Evolutionary conservation across 2,888 invertebrate genomes (phyloP).

Genomic region (Trilocha varians): DNA sequence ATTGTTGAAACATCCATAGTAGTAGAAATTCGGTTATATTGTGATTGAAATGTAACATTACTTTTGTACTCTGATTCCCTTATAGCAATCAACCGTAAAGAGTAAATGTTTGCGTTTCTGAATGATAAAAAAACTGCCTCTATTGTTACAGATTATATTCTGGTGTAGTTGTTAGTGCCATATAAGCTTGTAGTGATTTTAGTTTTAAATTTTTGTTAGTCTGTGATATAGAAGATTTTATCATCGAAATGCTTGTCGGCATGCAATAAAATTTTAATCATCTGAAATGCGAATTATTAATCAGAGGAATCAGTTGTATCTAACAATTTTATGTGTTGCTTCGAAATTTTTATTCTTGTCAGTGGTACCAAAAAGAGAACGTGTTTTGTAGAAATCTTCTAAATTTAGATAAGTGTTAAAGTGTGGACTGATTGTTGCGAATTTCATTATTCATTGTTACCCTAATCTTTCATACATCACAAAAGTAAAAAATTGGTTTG

Average conservation of each 20-base stretch:
- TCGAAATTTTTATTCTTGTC: no score
- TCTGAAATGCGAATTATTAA: background rate
- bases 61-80: slow-evolving; percentile 18
- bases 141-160: slow-evolving; percentile 38
- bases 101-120: slow-evolving; percentile 7
- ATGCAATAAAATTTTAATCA: slow-evolving; percentile 35
- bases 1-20: slow-evolving; percentile 52
- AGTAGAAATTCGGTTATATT: slow-evolving; percentile 61
- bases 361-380: no score
- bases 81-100: slow-evolving; percentile 4
- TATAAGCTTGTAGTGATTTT: slow-evolving; percentile 54
- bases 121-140: slow-evolving; percentile 40
- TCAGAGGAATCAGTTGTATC: background rate
- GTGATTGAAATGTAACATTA: slow-evolving; percentile 69
- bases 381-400: background rate
- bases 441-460: no score
- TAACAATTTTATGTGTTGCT: background rate
- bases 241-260: slow-evolving; percentile 35
- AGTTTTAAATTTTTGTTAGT: slow-evolving; percentile 59
- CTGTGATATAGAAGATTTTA: slow-evolving; percentile 62
- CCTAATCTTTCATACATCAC: no score
- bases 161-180: slow-evolving; percentile 63
- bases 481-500: no score
- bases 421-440: background rate
- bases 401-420: background rate